These are phyloP conservation scores for Scalopus aquaticus DNA, from an alignment of 2,113 vertebrate genomes.

Conservation along the genomic window DNA sequence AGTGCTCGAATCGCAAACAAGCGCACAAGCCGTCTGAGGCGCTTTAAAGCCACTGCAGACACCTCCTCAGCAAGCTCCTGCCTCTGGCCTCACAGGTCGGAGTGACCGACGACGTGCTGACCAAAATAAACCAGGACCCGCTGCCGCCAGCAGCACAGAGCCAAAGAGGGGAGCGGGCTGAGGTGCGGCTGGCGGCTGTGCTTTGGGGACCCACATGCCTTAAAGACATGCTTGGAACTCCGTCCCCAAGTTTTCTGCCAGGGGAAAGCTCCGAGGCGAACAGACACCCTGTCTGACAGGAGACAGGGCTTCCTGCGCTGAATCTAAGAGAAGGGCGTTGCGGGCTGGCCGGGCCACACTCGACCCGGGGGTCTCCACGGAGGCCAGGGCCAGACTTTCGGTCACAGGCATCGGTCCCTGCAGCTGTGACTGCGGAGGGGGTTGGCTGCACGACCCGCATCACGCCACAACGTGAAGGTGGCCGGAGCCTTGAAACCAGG, in stretches of 20 bases:
- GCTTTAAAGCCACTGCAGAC: not conserved
- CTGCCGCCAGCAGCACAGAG: not conserved
- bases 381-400: too few species aligned
- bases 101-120: not conserved
- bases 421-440: not conserved
- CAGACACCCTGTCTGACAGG: not conserved
- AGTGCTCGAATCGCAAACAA: not conserved
- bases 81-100: too few species aligned
- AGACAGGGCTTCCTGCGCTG: not conserved
- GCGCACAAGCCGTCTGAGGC: not conserved
- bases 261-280: not conserved
- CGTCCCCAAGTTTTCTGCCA: not conserved
- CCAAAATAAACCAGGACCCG: not conserved
- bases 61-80: too few species aligned
- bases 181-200: rapidly evolving
- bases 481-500: not conserved
- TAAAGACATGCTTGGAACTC: rapidly evolving
- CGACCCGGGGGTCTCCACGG: too few species aligned
- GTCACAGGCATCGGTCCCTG: not conserved
- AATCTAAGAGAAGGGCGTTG: not conserved
- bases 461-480: not conserved
- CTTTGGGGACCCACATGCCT: not conserved
- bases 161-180: not conserved
- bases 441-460: not conserved
- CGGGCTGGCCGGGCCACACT: too few species aligned